Base-by-base conservation (phyloP, 2,888 invertebrate genomes). In the Erebia epiphron region DNA sequence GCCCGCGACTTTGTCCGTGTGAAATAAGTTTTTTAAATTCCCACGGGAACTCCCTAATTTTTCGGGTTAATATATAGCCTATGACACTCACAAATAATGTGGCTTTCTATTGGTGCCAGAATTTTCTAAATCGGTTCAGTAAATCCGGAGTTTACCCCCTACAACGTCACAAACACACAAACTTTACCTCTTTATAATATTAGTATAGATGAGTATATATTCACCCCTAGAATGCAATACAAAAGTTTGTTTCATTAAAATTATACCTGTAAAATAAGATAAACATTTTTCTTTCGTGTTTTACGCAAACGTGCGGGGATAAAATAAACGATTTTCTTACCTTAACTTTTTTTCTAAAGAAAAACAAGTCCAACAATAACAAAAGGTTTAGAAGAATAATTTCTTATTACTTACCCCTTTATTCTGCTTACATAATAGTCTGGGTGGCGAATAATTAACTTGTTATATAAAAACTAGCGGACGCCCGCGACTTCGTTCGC, bases 371-470 rank as follows among this genome's bases (percentile, higher is more conserved):
- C 64, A 63, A 65, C 61, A 18, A 46, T 58, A 66, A 71, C 69
- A 73, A 75, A 72, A 72, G 62, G 72, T 70, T 72, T 69, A 72
- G 69, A 72, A 63, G 57, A 54, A 61, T n/a, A n/a, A n/a, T n/a
- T 67, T 68, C 65, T 71, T 69, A 71, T 71, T 71, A 71, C 50
- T 69, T 69, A 73, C 56, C 65, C 67, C 67, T 69, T 69, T 71
- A 69, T 69, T 69, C 69, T 61, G 46, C 58, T 67, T 65, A 71
- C 67, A 69, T 68, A 73, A 71, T 68, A 62, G 49, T 52, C 41
- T 58, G 43, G 63, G 52, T 54, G 63, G 66, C 16, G 54, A 63
- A 68, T 72, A 74, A 72, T 69, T 70, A 68, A 63, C 54, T 74
- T 70, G 56, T 70, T 70, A 73, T 70, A 73, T 70, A 61, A 67